Evolutionary conservation across 1,140 invertebrate genomes (phyloP).

Genomic region (Lepidurus packardi): DNA sequence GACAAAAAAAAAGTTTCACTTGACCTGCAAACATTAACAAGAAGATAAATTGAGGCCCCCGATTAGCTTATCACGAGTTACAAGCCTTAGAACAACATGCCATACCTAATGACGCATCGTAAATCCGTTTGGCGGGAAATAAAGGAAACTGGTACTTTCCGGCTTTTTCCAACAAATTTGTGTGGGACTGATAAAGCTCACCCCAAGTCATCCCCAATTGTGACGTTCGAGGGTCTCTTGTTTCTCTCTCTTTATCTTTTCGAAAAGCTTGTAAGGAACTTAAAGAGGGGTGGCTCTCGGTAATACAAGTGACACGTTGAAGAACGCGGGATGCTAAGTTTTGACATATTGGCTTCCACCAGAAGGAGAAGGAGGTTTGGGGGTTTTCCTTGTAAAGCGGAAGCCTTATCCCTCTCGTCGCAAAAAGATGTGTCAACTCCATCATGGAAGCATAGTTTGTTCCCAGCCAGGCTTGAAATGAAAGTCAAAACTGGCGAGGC

Average conservation of each 20-base stretch:
- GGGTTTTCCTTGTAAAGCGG: not conserved
- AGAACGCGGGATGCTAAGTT: not conserved
- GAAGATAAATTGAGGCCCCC: not conserved
- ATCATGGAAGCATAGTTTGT: not conserved
- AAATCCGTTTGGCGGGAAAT: not conserved
- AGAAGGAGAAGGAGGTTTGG: not conserved
- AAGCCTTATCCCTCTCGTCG: not conserved
- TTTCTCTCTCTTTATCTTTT: too few species aligned
- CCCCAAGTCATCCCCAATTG: not conserved
- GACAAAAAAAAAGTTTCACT: not conserved
- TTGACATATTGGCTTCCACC: not conserved
- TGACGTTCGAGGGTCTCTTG: too few species aligned
- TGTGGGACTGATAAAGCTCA: not conserved
- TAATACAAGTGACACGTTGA: not conserved
- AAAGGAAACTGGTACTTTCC: not conserved
- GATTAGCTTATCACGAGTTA: slow-evolving; percentile 19
- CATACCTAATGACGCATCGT: not conserved
- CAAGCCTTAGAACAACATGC: slow-evolving; percentile 14
- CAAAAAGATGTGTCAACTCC: slow-evolving; percentile 9
- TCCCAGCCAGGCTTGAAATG: not conserved
- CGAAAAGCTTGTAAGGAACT: too few species aligned
- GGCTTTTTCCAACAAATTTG: not conserved
- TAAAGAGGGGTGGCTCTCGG: not conserved
- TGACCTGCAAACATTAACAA: not conserved
- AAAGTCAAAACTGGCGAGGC: slow-evolving; percentile 1